phyloP scores from a whole-genome alignment of 2,797 vertebrate genomes.

The Limosa lapponica region DNA sequence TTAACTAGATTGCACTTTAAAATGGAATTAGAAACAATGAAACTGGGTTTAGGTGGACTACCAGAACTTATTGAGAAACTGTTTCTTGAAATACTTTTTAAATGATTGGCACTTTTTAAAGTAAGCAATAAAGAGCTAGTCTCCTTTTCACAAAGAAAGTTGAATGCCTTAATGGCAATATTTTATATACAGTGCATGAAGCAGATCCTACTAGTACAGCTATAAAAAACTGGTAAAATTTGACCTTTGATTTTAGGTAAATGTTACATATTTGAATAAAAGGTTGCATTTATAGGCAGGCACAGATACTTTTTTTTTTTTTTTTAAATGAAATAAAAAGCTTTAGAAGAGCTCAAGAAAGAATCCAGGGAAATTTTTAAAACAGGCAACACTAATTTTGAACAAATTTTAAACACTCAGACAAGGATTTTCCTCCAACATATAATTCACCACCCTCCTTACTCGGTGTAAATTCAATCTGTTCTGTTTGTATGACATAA shows the following conservation, averaged over 20 bases:
- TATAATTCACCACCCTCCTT: slow-evolving; percentile 77
- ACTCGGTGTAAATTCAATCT: slow-evolving; percentile 81
- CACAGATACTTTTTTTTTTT: neutral
- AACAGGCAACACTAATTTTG: slow-evolving; percentile 64
- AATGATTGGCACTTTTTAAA: neutral
- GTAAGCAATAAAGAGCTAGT: neutral
- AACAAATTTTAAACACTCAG: slow-evolving; percentile 66
- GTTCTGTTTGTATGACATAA: slow-evolving; percentile 81
- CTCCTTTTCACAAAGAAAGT: neutral
- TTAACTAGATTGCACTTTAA: neutral
- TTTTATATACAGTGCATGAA: neutral
- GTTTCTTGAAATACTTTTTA: neutral
- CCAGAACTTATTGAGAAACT: neutral
- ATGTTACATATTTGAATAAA: slow-evolving; percentile 52
- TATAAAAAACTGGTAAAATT: slow-evolving; percentile 27
- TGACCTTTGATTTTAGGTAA: slow-evolving; percentile 47
- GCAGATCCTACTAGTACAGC: neutral
- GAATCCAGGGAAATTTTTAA: slow-evolving; percentile 15
- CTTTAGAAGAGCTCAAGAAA: neutral
- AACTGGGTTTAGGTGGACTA: neutral
- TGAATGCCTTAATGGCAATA: neutral
- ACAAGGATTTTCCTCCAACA: slow-evolving; percentile 67
- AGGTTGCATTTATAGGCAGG: slow-evolving; percentile 26
- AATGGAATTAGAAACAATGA: neutral
- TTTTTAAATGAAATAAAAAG: neutral